A percentile compares a stretch with the other conserved stretches of the same genome.
Evolutionary conservation across 2,888 invertebrate species (phyloP).

Genomic region (Magallana nippona): DNA sequence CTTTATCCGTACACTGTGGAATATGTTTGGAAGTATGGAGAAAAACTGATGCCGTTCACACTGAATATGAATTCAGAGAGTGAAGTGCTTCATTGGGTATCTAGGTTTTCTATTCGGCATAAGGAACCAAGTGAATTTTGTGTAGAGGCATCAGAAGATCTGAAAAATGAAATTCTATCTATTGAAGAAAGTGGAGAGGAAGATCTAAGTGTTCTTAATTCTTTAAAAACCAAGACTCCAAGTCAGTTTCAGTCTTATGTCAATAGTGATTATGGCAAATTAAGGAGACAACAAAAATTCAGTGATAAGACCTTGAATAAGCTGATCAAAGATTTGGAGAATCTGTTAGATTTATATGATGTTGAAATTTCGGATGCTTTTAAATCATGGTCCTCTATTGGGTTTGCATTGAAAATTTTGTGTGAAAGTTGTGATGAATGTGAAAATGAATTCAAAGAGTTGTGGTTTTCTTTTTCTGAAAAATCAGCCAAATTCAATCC

Average conservation of each 20-base stretch:
- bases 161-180: not conserved
- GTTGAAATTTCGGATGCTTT: not conserved
- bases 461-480: slow-evolving; percentile 1
- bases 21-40: not conserved
- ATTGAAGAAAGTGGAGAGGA: not conserved
- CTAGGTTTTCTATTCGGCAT: not conserved
- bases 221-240: not conserved
- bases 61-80: slow-evolving; percentile 8
- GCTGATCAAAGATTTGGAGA: not conserved
- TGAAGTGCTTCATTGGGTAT: slow-evolving; percentile 2
- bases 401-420: slow-evolving; percentile 4
- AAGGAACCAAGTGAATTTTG: not conserved
- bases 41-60: not conserved
- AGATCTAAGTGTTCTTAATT: not conserved
- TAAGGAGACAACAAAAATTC: not conserved
- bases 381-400: not conserved
- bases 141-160: not conserved
- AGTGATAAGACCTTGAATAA: not conserved
- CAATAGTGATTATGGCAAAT: not conserved
- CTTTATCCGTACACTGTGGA: not conserved
- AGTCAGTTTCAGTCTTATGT: no score
- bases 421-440: not conserved
- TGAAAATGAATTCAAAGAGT: not conserved
- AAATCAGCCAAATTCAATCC: not conserved
- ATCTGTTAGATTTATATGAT: not conserved